phyloP scores from a whole-genome alignment of 2,113 vertebrate genomes.

The Eurypyga helias region DNA sequence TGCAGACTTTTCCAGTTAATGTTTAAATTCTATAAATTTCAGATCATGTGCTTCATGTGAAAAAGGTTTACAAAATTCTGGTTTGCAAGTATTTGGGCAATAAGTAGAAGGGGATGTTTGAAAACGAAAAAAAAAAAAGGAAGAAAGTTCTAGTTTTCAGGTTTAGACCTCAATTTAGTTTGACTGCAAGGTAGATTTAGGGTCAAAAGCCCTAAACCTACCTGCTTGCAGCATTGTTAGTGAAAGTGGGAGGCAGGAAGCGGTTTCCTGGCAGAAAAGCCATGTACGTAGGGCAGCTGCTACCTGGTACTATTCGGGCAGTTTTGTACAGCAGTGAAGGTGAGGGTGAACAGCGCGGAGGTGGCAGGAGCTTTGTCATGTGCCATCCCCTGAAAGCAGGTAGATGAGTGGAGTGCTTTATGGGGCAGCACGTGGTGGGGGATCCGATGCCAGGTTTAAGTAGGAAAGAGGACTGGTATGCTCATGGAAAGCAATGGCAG shows the following conservation, averaged over 20 bases:
- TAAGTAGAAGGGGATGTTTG: not conserved
- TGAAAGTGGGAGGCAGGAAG: not conserved
- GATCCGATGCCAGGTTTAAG: not conserved
- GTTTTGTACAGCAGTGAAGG: not conserved
- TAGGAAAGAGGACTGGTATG: not conserved
- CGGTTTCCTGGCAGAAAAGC: not conserved
- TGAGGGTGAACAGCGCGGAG: not conserved
- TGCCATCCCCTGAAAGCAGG: not conserved
- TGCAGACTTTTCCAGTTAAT: not conserved
- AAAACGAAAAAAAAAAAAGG: not conserved
- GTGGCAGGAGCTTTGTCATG: not conserved
- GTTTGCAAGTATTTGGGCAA: not conserved
- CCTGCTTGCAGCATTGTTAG: not conserved
- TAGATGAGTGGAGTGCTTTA: not conserved
- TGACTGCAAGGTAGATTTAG: not conserved
- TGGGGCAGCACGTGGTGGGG: fast-evolving
- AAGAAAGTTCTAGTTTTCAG: not conserved
- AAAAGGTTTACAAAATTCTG: not conserved
- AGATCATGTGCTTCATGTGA: not conserved
- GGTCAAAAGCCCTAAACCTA: not conserved
- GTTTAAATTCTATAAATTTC: not conserved
- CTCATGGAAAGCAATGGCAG: not conserved
- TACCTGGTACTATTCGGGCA: not conserved
- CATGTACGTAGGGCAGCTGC: not conserved
- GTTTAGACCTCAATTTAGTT: not conserved